Percentiles rank a stretch among this genome's conserved stretches.
phyloP scores from a whole-genome alignment of 2,888 invertebrate genomes.

The Cerceris ruficornis region DNA sequence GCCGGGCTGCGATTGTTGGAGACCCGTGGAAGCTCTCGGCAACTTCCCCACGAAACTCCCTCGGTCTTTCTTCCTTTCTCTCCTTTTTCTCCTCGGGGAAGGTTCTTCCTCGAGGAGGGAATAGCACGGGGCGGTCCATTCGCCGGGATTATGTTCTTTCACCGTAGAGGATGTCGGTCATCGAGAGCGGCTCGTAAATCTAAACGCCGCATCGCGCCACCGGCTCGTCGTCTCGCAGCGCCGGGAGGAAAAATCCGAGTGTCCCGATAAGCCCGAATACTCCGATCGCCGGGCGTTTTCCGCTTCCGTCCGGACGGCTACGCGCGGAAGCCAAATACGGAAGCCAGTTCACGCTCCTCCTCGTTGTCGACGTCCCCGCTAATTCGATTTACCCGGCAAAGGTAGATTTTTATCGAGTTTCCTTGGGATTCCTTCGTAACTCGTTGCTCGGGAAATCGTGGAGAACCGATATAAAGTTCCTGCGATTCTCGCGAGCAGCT shows the following conservation, averaged over 20 bases:
- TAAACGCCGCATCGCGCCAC: constrained; percentile 5
- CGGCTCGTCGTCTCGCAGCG: too few relatives aligned
- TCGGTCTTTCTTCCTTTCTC: neutral
- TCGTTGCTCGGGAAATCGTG: neutral
- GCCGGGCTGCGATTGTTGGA: constrained; percentile 10
- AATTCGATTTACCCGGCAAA: too few relatives aligned
- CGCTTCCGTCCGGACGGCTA: neutral
- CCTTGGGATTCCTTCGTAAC: too few relatives aligned
- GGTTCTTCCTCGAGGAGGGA: neutral
- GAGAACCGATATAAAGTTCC: neutral
- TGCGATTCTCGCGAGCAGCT: neutral
- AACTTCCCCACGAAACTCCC: neutral
- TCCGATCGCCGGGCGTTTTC: neutral
- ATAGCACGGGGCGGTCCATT: constrained; percentile 28
- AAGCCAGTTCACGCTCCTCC: too few relatives aligned
- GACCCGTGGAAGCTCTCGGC: neutral
- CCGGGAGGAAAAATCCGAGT: too few relatives aligned
- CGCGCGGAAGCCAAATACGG: too few relatives aligned
- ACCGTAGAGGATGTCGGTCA: constrained; percentile 40
- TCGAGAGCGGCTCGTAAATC: constrained; percentile 49
- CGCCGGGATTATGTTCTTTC: constrained; percentile 44
- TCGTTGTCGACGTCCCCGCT: too few relatives aligned
- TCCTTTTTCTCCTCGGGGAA: too few relatives aligned
- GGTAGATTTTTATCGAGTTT: too few relatives aligned
- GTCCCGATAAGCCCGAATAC: neutral